Evolutionary conservation across 2,113 vertebrate genomes (phyloP).

Genomic region (Tretioscincus oriximinensis): DNA sequence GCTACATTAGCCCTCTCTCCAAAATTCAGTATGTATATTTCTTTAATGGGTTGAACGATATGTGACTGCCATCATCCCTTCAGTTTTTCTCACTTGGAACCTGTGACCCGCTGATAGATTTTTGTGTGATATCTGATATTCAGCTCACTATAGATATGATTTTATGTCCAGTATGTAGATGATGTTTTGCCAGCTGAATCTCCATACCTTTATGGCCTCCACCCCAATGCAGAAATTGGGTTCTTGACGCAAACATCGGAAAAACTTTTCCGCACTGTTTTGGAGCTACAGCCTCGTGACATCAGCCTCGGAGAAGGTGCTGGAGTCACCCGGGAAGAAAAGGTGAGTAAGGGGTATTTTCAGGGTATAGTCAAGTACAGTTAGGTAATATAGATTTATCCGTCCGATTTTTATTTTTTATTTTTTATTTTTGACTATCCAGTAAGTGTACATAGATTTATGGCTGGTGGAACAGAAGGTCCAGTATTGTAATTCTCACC

Average conservation of each 20-base stretch:
- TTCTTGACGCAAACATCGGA: conserved; percentile 91
- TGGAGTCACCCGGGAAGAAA: conserved; percentile 78
- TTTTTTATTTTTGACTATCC: background rate
- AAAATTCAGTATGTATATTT: too few relatives aligned
- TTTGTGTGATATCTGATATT: accelerated
- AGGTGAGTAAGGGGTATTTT: conserved; percentile 68
- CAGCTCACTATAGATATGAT: background rate
- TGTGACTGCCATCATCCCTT: too few relatives aligned
- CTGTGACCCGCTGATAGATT: background rate
- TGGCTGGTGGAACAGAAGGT: conserved; percentile 20
- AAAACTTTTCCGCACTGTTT: conserved; percentile 83
- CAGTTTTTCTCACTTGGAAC: background rate
- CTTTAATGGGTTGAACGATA: too few relatives aligned
- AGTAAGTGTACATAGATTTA: background rate
- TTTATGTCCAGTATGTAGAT: conserved; percentile 84
- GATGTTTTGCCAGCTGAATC: conserved; percentile 85
- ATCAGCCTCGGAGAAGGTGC: conserved; percentile 67
- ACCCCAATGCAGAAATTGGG: conserved; percentile 94
- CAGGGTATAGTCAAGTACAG: background rate
- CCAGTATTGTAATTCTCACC: conserved; percentile 26
- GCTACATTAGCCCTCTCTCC: too few relatives aligned
- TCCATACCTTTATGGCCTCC: conserved; percentile 91
- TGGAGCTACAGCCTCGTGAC: conserved; percentile 91
- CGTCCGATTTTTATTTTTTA: background rate
- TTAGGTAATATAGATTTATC: background rate